Evolutionary conservation across 2,888 invertebrate genomes (phyloP).

Genomic region (Pyrgus malvae): DNA sequence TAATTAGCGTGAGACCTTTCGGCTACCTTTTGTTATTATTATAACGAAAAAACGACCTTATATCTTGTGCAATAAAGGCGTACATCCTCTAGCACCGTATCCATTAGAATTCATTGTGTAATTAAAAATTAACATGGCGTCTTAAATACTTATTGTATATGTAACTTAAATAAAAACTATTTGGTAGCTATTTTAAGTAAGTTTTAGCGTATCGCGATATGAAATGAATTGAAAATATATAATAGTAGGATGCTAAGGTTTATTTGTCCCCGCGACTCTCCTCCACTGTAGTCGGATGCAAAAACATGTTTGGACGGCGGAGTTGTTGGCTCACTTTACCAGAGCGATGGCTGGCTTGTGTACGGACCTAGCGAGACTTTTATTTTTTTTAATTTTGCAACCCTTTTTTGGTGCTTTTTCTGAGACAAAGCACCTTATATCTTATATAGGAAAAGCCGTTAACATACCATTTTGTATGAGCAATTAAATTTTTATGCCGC

Average conservation of each 20-base stretch:
- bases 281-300: constrained; percentile 22
- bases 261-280: constrained; percentile 40
- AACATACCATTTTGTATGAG: too few species aligned
- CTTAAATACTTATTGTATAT: constrained; percentile 65
- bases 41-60: constrained; percentile 14
- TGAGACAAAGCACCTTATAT: too few species aligned
- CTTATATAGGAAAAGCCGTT: too few species aligned
- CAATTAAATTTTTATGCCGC: too few species aligned
- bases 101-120: constrained; percentile 55
- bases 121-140: constrained; percentile 61
- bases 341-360: too few species aligned
- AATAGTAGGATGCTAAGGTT: constrained; percentile 52
- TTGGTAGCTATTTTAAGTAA: constrained; percentile 73
- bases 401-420: too few species aligned
- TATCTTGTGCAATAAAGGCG: constrained; percentile 42
- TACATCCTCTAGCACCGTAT: constrained; percentile 37
- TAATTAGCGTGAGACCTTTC: too few species aligned
- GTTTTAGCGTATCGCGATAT: constrained; percentile 58
- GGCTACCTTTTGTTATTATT: too few species aligned
- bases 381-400: too few species aligned
- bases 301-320: not conserved
- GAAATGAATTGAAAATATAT: constrained; percentile 47
- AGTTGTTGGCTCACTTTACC: constrained; percentile 2
- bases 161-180: constrained; percentile 66
- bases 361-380: too few species aligned